Evolutionary conservation across 2,888 invertebrate species (phyloP).

Genomic region (Campoplex capitator): DNA sequence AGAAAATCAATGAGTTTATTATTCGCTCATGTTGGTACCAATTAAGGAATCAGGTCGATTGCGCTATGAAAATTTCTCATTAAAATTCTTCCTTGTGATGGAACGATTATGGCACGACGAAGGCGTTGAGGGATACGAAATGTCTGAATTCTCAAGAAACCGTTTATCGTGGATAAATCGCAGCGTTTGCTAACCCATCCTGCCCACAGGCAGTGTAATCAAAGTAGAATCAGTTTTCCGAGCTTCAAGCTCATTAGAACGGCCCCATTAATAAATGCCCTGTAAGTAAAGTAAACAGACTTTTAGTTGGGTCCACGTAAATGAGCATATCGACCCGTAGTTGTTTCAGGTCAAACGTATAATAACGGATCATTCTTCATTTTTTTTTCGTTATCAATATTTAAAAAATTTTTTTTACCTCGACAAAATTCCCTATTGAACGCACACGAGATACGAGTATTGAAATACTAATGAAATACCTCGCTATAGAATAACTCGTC

Average conservation of each 20-base stretch:
- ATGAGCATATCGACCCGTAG: conserved; percentile 28
- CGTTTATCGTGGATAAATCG: conserved; percentile 12
- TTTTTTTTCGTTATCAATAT: background rate
- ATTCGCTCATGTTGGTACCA: background rate
- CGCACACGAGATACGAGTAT: background rate
- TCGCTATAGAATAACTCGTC: background rate
- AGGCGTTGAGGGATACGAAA: background rate
- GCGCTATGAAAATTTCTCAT: conserved; percentile 3
- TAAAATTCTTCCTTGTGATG: background rate
- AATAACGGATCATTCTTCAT: background rate
- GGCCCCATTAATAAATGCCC: conserved; percentile 38
- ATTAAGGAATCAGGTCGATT: conserved; percentile 5
- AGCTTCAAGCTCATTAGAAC: conserved; percentile 31
- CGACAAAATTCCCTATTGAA: background rate
- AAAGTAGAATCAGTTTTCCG: conserved; percentile 26
- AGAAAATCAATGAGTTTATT: conserved; percentile 1
- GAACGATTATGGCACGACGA: conserved; percentile 11
- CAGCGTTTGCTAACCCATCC: conserved; percentile 14
- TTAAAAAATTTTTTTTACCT: background rate
- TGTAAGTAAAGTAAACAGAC: conserved; percentile 1
- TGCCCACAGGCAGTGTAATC: conserved; percentile 29
- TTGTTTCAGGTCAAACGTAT: background rate
- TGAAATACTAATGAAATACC: too few relatives aligned
- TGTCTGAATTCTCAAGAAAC: conserved; percentile 16
- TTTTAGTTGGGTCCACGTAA: conserved; percentile 1